Conservation (phyloP, 2,797 vertebrate genomes). For the Typhlichthys subterraneus region DNA sequence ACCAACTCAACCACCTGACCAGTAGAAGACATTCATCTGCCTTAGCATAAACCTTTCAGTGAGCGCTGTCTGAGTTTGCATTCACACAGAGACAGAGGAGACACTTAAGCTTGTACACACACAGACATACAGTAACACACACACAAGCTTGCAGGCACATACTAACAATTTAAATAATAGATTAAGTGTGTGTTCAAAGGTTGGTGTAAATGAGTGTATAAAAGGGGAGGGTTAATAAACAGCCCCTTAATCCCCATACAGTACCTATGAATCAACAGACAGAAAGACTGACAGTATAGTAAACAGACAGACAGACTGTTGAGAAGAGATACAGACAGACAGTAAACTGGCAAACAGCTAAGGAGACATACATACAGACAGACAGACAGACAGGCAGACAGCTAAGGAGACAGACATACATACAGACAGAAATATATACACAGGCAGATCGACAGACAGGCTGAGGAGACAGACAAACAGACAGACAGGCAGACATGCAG, state of each 20-base stretch:
- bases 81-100: constrained; percentile 36
- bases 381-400: constrained; percentile 15
- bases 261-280: neutral
- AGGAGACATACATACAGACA: constrained; percentile 6
- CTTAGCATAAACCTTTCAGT: constrained; percentile 49
- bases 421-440: neutral
- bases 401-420: constrained; percentile 13
- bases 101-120: constrained; percentile 16
- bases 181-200: neutral
- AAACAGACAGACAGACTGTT: constrained; percentile 2
- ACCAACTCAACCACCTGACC: constrained; percentile 32
- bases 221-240: constrained; percentile 64
- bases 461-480: constrained; percentile 6
- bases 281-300: constrained; percentile 2
- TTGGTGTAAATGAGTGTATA: constrained; percentile 8
- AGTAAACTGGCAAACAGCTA: neutral
- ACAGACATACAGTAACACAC: constrained; percentile 18
- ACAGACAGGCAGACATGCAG: neutral
- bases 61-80: constrained; percentile 29
- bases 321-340: neutral
- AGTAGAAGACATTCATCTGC: constrained; percentile 43
- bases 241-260: constrained; percentile 27
- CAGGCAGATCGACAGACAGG: neutral
- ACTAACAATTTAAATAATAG: too few relatives aligned
- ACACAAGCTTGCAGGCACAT: constrained; percentile 11